Evolutionary conservation across 2,797 vertebrate genomes (phyloP).

Genomic region (Euthynnus affinis): DNA sequence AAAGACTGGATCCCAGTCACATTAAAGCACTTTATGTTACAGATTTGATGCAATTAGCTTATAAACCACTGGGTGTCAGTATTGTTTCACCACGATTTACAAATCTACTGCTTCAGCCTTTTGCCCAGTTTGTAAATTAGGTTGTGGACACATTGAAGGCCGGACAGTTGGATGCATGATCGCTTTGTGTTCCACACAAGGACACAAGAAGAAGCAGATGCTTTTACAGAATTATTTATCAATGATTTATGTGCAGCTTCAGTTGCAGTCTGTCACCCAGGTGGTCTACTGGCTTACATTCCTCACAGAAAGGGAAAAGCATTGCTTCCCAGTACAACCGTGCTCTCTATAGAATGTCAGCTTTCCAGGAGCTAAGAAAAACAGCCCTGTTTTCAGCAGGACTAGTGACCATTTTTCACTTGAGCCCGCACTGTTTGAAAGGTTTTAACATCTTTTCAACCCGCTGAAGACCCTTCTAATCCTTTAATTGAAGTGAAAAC

Average conservation of each 20-base stretch:
- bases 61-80: constrained; percentile 21
- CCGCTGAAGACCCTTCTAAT: constrained; percentile 8
- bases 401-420: not conserved
- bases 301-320: not conserved
- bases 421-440: constrained; percentile 1
- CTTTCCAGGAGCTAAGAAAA: constrained; percentile 5
- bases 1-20: not conserved
- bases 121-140: not conserved
- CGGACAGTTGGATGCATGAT: not conserved
- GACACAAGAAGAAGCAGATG: constrained; percentile 17
- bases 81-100: not conserved
- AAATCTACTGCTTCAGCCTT: not conserved
- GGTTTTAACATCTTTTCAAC: not conserved
- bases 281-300: not conserved
- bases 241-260: constrained; percentile 14
- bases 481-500: constrained; percentile 32
- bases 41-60: not conserved
- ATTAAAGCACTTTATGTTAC: not conserved
- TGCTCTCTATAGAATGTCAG: not conserved
- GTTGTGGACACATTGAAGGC: not conserved
- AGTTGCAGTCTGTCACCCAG: not conserved
- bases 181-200: not conserved
- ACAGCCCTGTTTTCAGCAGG: not conserved
- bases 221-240: not conserved
- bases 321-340: not conserved